A percentile compares a stretch with the other conserved stretches of the same genome.
phyloP scores from a whole-genome alignment of 2,888 invertebrate genomes.

The Loripinus fragilis region DNA sequence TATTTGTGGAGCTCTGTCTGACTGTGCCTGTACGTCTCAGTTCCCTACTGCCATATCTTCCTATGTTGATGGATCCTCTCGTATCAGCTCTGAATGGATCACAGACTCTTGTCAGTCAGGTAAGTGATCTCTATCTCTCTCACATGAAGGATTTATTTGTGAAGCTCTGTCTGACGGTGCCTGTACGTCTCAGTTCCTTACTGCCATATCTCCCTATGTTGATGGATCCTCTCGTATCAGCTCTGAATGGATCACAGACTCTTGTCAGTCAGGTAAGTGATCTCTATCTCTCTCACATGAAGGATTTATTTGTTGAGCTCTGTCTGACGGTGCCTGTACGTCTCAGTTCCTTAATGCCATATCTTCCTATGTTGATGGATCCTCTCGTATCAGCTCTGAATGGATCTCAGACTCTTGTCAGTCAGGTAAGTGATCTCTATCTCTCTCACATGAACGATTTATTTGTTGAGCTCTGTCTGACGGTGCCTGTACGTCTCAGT shows the following conservation, averaged over 20 bases:
- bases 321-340: constrained; percentile 99
- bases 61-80: no score
- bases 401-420: constrained; percentile 90
- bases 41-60: no score
- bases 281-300: constrained; percentile 89
- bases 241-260: constrained; percentile 97
- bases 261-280: constrained; percentile 90
- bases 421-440: constrained; percentile 79
- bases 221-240: no score
- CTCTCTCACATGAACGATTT: no score
- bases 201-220: no score
- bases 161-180: no score
- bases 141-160: no score
- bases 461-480: no score
- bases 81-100: constrained; percentile 98
- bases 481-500: no score
- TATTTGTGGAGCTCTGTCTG: no score
- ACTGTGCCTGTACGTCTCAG: no score
- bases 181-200: no score
- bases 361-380: constrained; percentile 98
- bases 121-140: constrained; percentile 64
- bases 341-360: constrained; percentile 96
- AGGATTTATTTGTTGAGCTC: constrained; percentile 98
- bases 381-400: constrained; percentile 93
- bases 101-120: constrained; percentile 94